These are phyloP conservation scores for Cremastinae sp. DNA, from an alignment of 2,888 invertebrate species.

Conservation along the genomic window DNA sequence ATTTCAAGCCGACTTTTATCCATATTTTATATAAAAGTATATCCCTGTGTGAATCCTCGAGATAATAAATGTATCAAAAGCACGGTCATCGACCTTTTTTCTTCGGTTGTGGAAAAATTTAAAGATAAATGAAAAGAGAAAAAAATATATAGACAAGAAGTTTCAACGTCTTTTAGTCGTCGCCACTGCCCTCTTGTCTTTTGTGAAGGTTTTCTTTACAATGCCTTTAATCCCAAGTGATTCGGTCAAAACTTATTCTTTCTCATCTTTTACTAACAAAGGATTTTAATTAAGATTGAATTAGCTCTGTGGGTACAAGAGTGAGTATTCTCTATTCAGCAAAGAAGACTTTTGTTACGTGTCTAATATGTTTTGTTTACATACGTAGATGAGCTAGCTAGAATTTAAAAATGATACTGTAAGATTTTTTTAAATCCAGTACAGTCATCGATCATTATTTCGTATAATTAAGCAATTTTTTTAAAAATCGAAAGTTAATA, in stretches of 20 bases:
- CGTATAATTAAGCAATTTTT: no score
- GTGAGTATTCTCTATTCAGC: constrained; percentile 10
- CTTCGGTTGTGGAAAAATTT: constrained; percentile 22
- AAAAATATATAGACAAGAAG: no score
- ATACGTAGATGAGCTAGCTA: no score
- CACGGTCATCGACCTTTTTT: constrained; percentile 35
- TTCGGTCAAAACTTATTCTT: constrained; percentile 33
- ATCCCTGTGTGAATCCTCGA: constrained; percentile 2
- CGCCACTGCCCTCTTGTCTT: background rate
- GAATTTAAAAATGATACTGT: no score
- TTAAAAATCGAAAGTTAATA: no score
- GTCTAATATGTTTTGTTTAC: no score
- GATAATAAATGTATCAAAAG: constrained; percentile 34
- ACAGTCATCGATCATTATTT: no score
- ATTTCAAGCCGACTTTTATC: constrained; percentile 25
- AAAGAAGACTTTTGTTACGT: background rate
- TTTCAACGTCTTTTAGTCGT: constrained; percentile 20
- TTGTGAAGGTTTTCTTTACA: constrained; percentile 17
- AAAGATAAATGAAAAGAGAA: no score
- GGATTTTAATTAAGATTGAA: constrained; percentile 42
- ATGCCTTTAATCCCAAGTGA: constrained; percentile 44
- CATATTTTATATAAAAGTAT: background rate
- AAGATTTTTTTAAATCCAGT: no score
- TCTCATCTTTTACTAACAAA: constrained; percentile 34
- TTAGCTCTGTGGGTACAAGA: constrained; percentile 31